Evolutionary conservation across 2,113 vertebrate genomes (phyloP).

Genomic region (Ophthalmolycus amberensis): DNA sequence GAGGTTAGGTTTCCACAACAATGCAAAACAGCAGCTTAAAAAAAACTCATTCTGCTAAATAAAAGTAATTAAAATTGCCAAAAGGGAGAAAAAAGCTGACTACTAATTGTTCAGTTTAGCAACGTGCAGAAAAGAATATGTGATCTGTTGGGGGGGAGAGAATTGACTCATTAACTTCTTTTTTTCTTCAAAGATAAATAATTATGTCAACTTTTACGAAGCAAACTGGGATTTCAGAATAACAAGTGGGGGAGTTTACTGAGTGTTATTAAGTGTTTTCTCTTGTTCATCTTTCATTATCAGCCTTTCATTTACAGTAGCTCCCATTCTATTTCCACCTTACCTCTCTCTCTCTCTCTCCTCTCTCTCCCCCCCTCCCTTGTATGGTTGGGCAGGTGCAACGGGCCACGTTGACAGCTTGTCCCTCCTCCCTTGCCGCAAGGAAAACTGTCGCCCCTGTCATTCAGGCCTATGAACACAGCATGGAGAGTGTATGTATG

Average conservation of each 20-base stretch:
- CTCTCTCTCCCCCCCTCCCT: background rate
- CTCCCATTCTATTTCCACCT: slow-evolving; percentile 15
- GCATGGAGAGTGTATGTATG: slow-evolving; percentile 66
- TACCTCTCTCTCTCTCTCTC: slow-evolving; percentile 13
- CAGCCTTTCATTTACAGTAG: slow-evolving; percentile 36
- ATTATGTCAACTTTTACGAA: slow-evolving; percentile 62
- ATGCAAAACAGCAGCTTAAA: slow-evolving; percentile 46
- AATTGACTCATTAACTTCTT: slow-evolving; percentile 65
- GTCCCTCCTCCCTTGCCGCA: slow-evolving; percentile 76
- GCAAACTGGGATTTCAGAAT: slow-evolving; percentile 49
- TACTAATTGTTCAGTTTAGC: slow-evolving; percentile 63
- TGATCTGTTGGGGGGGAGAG: slow-evolving; percentile 28
- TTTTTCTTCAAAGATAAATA: slow-evolving; percentile 67
- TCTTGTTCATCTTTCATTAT: slow-evolving; percentile 51
- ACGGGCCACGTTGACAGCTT: slow-evolving; percentile 79
- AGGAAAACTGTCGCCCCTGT: slow-evolving; percentile 79
- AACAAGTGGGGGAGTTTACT: slow-evolving; percentile 44
- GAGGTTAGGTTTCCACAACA: slow-evolving; percentile 65
- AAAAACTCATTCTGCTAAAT: slow-evolving; percentile 57
- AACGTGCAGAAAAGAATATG: slow-evolving; percentile 15
- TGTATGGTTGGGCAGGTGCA: slow-evolving; percentile 72
- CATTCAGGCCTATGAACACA: slow-evolving; percentile 75
- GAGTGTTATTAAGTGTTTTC: slow-evolving; percentile 59
- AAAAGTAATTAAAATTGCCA: slow-evolving; percentile 72
- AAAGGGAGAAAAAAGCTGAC: slow-evolving; percentile 47